These are phyloP conservation scores for Ciona savignyi DNA, from an alignment of 23 tunicate species.

Conservation along the genomic window DNA sequence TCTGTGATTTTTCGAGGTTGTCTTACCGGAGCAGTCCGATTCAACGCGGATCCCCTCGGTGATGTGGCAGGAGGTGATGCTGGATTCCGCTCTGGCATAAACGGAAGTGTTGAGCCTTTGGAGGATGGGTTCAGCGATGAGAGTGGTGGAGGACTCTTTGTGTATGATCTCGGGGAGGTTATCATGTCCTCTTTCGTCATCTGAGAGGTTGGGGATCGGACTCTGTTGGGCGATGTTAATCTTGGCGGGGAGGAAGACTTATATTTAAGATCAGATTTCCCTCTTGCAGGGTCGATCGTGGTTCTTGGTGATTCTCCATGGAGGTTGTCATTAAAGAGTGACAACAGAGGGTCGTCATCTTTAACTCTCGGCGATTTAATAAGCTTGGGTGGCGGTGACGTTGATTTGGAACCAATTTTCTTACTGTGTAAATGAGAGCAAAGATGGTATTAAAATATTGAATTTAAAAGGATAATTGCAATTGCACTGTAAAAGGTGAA, in stretches of 20 bases:
- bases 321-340: not conserved
- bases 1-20: not conserved
- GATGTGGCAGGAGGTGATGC: not conserved
- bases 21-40: not conserved
- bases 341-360: not conserved
- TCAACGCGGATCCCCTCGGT: not conserved
- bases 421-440: too few species aligned
- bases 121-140: not conserved
- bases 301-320: not conserved
- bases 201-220: not conserved
- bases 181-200: not conserved
- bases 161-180: not conserved
- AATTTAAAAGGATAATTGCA: too few species aligned
- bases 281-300: not conserved
- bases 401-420: not conserved
- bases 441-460: too few species aligned
- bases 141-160: not conserved
- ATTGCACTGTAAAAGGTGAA: too few species aligned
- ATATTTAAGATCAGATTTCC: not conserved
- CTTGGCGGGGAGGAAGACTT: not conserved
- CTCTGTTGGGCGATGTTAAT: not conserved
- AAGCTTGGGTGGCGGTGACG: not conserved
- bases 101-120: not conserved
- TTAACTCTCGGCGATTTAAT: not conserved
- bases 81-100: not conserved